Evolutionary conservation across 1,140 invertebrate species (phyloP), one percentile per base, ranked within the genome.

Genomic region (Drosophila neocordata): DNA sequence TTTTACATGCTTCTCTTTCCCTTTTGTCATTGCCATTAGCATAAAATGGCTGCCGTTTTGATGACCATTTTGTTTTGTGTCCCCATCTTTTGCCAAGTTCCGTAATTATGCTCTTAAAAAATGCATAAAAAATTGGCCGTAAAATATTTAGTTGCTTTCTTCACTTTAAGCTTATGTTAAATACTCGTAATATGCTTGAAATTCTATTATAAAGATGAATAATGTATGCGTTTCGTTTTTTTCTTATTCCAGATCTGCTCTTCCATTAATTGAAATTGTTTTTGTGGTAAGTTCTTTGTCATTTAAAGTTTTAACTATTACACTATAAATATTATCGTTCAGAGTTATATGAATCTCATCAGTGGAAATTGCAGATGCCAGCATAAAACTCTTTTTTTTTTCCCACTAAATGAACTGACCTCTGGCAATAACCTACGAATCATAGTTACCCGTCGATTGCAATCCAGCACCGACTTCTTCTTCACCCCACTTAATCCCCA

Each of bases 101-200:
- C 66, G 60, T 80, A 84, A 85, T 84, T 84, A 84, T 70, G 66
- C 66, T 74, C 67, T 71, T 78, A 62, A 85, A 85, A 71, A 81
- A 81, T 69, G 67, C 74, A 77, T 69, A 73, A 79, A 82, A 75
- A 79, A 60, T 65, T 62, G 44, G 18, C 58, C 38, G 44, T 65
- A 68, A 79, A 85, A 70, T 70, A 52, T 41, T 77, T 68, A 61
- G 56, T 67, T 35, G 58, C 59, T 73, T 62, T 51, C 55, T 60
- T 79, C 8, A 27, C 68, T 13, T 56, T 59, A 66, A 35, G 20
- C n/a, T 73, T 11, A 57, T 27, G n/a, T 8, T 44, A 38, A 35
- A 55, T 41, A 3, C 15, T 31, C 27, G 27, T 31, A 31, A 31
- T 31, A 31, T 31, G 27, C 4, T 31, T 31, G 27, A 31, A 31